A percentile compares a stretch with the other conserved stretches of the same genome.
These are phyloP conservation scores for Diorhabda elongata DNA, from an alignment of 1,140 invertebrate genomes.

Conservation along the genomic window DNA sequence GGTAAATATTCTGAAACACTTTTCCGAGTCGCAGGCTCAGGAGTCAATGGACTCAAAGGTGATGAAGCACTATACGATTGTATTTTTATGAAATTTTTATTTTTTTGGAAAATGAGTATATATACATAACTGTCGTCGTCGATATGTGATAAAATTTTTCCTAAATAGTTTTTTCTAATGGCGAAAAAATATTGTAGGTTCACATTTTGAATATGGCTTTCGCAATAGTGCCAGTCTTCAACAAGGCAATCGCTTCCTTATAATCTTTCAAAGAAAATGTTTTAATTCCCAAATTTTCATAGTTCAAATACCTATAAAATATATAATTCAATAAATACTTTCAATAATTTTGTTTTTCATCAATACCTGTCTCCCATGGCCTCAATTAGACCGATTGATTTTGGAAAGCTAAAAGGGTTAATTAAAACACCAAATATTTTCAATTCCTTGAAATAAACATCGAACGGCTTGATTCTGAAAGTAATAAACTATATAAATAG, in stretches of 20 bases:
- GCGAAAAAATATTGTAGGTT: not conserved
- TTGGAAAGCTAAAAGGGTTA: constrained; percentile 63
- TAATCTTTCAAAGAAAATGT: constrained; percentile 58
- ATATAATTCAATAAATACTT: not conserved
- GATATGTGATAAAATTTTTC: too few relatives aligned
- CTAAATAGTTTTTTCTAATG: too few relatives aligned
- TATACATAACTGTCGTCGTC: too few relatives aligned
- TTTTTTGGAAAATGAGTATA: too few relatives aligned
- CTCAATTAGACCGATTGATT: constrained; percentile 56
- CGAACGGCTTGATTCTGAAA: constrained; percentile 56
- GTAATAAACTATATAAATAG: not conserved
- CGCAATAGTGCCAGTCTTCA: constrained; percentile 58
- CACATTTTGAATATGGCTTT: constrained; percentile 64
- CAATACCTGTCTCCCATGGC: constrained; percentile 56
- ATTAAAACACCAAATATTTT: constrained; percentile 61
- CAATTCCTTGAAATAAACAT: constrained; percentile 61
- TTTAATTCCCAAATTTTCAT: constrained; percentile 61
- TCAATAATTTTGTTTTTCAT: not conserved
- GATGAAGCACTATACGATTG: too few relatives aligned
- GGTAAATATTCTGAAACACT: too few relatives aligned
- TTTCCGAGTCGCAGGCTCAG: too few relatives aligned
- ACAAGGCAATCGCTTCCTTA: constrained; percentile 52
- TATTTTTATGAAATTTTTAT: too few relatives aligned
- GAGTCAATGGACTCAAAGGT: too few relatives aligned
- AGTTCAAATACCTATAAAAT: constrained; percentile 53